These are phyloP conservation scores for Pseudobourletiella spinata DNA, from an alignment of 1,140 invertebrate genomes.

Conservation along the genomic window DNA sequence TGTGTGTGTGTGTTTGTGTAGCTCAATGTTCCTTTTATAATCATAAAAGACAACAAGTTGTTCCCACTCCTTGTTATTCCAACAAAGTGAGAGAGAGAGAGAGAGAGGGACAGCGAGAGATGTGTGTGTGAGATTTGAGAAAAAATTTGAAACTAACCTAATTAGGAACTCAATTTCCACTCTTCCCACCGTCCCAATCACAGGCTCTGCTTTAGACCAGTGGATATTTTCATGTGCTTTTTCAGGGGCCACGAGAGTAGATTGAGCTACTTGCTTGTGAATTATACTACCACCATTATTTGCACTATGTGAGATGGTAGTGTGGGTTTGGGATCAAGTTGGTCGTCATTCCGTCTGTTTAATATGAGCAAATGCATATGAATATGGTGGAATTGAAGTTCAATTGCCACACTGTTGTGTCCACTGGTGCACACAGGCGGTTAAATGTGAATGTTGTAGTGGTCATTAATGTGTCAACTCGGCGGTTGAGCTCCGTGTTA, in stretches of 20 bases:
- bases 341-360: neutral
- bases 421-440: no score
- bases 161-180: slow-evolving; percentile 3
- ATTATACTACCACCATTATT: no score
- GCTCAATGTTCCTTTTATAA: neutral
- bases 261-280: neutral
- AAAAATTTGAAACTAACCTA: neutral
- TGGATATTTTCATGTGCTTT: neutral
- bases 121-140: no score
- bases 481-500: no score
- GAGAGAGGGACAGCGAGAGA: neutral
- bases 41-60: neutral
- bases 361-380: no score
- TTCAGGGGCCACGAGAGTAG: neutral
- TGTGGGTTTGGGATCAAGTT: neutral
- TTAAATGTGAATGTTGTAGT: no score
- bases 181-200: neutral
- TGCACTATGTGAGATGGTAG: no score
- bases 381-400: no score
- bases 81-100: neutral
- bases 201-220: no score
- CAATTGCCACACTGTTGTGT: no score
- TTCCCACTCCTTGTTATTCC: neutral
- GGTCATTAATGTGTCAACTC: no score
- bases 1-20: neutral